Base-by-base conservation (phyloP, 2,113 vertebrate species). In the Rhynchopsitta pachyrhyncha region DNA sequence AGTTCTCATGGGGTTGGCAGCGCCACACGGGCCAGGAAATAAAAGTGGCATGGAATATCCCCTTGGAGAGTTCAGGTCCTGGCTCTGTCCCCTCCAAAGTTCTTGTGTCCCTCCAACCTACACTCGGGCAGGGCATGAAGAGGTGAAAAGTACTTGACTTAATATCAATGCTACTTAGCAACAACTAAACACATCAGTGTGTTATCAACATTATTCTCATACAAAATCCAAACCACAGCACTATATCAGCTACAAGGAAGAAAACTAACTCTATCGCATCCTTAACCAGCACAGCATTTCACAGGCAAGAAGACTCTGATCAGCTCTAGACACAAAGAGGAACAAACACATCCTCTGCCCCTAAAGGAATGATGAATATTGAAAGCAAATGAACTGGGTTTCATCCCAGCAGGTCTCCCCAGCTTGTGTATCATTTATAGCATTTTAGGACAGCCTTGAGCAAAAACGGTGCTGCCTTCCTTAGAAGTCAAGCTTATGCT, bases 381-480 rank as follows among this genome's bases (percentile, higher is more conserved):
- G 42, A 69, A 76, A 81, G 64, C 37, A 91, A 82, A 92, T 25
- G 33, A 94, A 7, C 87, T 55, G 41, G 28, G 60, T 59, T 92
- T 84, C 74, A 78, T 82, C 67, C 85, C 90, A 92, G 88, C 66
- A 87, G 66, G 39, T 68, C n/a, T 78, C 39, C 60, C 74, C 69
- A 55, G 46, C 67, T 79, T 64, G 3, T 55, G 10, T 10, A 64
- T 50, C 77, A 29, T 29, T 31, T 35, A 28, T 42, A 86, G 79
- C 39, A n/a, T 77, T 66, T 69, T 31, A 88, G 90, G 88, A 76
- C 63, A 90, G 67, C 82, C 82, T 76, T 47, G 69, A 78, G 87
- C 73, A 91, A 78, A 91, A 91, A 74, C 0, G 0, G 8, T 0
- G 0, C 64, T 91, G 84, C 77, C 68, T 74, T 84, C 69, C 49